These are phyloP conservation scores for Phylloscopus trochilus DNA, from an alignment of 2,113 vertebrate genomes.

Conservation along the genomic window DNA sequence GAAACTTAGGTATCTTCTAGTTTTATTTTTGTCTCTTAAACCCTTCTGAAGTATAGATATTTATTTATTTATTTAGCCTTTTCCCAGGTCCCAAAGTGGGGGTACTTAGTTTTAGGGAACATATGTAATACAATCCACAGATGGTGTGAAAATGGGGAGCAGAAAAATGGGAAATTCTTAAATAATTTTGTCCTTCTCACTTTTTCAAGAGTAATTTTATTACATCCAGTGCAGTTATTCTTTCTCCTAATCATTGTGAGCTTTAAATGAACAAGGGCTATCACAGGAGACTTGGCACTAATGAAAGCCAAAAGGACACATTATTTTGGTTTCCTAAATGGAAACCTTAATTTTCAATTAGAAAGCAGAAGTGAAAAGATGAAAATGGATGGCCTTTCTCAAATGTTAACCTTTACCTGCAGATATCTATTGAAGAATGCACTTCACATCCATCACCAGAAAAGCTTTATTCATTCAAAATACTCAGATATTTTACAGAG, in stretches of 20 bases:
- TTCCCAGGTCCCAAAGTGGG: not conserved
- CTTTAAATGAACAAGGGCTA: not conserved
- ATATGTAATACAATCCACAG: not conserved
- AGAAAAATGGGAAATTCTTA: not conserved
- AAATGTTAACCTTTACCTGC: conserved; percentile 22
- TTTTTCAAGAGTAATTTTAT: not conserved
- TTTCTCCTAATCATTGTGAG: not conserved
- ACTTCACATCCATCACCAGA: not conserved
- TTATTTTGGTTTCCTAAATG: conserved; percentile 34
- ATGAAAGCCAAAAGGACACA: not conserved
- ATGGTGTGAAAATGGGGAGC: not conserved
- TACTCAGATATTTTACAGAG: not conserved
- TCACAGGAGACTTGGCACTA: not conserved
- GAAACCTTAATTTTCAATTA: conserved; percentile 42
- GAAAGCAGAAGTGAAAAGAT: conserved; percentile 17
- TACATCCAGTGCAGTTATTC: not conserved
- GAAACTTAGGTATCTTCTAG: not conserved
- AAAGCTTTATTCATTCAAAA: not conserved
- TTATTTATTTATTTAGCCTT: not conserved
- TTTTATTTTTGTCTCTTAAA: not conserved
- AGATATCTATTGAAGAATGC: not conserved
- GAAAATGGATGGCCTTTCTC: conserved; percentile 6
- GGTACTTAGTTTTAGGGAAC: not conserved
- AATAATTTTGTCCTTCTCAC: not conserved
- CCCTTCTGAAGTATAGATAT: not conserved